Percentiles rank a stretch among this genome's conserved stretches.
These are phyloP conservation scores for Tamandua tetradactyla DNA, from an alignment of 2,797 vertebrate species.

Conservation along the genomic window DNA sequence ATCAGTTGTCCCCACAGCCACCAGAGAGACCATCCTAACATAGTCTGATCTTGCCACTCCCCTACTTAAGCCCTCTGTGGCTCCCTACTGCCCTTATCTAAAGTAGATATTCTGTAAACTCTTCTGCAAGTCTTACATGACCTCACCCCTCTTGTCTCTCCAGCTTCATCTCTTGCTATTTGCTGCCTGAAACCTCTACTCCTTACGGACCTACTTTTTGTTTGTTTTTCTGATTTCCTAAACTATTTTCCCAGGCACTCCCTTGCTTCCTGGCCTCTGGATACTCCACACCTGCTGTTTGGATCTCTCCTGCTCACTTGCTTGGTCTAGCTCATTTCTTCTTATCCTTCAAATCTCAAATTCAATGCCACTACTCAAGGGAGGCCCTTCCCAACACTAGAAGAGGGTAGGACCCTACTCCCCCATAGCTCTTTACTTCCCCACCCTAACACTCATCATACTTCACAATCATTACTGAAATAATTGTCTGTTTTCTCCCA, in stretches of 20 bases:
- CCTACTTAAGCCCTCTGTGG: neutral
- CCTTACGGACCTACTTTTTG: neutral
- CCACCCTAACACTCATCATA: neutral
- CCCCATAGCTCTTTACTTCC: neutral
- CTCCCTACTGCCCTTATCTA: neutral
- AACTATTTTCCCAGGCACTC: no score
- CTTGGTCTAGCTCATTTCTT: neutral
- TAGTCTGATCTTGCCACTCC: neutral
- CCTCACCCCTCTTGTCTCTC: neutral
- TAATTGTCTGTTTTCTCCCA: neutral
- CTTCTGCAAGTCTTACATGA: neutral
- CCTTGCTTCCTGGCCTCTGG: neutral
- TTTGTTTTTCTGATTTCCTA: no score
- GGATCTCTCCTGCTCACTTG: neutral
- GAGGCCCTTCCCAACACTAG: neutral
- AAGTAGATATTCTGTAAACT: neutral
- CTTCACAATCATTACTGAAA: neutral
- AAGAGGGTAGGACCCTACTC: neutral
- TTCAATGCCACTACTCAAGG: neutral
- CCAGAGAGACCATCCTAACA: neutral
- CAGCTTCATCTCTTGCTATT: neutral
- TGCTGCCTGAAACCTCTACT: neutral
- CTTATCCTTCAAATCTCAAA: neutral
- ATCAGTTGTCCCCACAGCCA: neutral
- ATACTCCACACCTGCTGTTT: neutral